A percentile compares a stretch with the other conserved stretches of the same genome.
Evolutionary conservation across 2,888 invertebrate genomes (phyloP).

Genomic region (Hymenopus coronatus): DNA sequence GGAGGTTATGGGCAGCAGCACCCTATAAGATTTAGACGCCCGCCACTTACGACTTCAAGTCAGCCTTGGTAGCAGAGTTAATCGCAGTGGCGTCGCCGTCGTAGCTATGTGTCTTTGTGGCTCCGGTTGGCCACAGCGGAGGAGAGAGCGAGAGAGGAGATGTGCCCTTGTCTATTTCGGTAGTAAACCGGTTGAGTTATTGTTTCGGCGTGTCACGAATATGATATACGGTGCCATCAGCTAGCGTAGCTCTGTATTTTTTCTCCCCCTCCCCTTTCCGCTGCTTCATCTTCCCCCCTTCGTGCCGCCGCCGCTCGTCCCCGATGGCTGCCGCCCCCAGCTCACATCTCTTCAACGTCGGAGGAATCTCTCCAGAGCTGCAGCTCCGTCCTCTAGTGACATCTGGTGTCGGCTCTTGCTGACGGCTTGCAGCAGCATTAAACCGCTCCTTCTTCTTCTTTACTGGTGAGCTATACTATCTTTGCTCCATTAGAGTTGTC

Average conservation of each 20-base stretch:
- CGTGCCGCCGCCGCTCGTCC: conserved; percentile 1
- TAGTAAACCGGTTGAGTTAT: conserved; percentile 49
- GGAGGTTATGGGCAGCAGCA: neutral
- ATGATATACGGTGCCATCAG: conserved; percentile 48
- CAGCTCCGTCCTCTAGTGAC: conserved; percentile 11
- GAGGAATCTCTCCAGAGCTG: neutral
- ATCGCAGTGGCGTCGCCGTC: conserved; percentile 17
- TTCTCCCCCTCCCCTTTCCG: conserved; percentile 16
- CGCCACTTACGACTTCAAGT: conserved; percentile 12
- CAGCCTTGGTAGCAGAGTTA: neutral
- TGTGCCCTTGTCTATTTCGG: conserved; percentile 45
- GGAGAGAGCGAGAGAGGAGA: conserved; percentile 6
- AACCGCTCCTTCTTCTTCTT: neutral
- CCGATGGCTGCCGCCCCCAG: neutral
- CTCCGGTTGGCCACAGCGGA: conserved; percentile 12
- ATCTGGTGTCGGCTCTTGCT: neutral
- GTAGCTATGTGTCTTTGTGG: conserved; percentile 12
- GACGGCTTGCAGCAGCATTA: neutral
- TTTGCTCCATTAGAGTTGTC: neutral
- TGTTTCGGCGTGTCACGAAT: conserved; percentile 47
- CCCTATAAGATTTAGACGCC: conserved; percentile 3
- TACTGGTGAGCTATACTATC: neutral
- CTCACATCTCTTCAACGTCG: neutral
- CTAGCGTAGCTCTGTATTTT: conserved; percentile 6
- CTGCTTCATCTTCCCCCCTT: neutral